Base-by-base conservation (phyloP, 2,888 invertebrate species). In the Apamea epomidion region DNA sequence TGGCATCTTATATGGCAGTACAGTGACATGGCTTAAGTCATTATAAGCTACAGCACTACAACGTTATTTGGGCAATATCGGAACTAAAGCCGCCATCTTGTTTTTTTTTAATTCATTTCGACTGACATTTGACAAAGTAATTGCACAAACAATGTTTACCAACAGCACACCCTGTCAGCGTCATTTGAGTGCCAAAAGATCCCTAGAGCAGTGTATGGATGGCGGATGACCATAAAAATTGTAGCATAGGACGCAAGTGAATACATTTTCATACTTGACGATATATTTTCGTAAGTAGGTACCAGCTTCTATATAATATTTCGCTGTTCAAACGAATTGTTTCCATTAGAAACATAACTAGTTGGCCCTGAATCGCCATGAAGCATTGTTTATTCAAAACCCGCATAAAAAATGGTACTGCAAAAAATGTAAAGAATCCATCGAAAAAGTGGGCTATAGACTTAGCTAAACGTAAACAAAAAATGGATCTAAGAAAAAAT, bases 341-440 rank as follows among this genome's bases (percentile, higher is more conserved):
- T 81, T 0, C 18, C 25, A 73, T 65, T 84, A 51, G 18, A 32
- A 60, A 67, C 29, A 69, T 29, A 72, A 62, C 64, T 65, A 21
- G 70, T 54, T 79, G 70, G 3, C 81, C 79, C 65, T 65, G 79
- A 81, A 84, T 64, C 12, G 18, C 51, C 25, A 25, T 64, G 37
- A 70, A 78, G 21, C 7, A 69, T 58, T 65, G 58, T 81, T 83
- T 70, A 84, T 77, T 70, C n/a, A 65, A 83, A 77, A 70, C 37
- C 62, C 29, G 68, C 42, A 71, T 54, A 29, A 71, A 82, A 51
- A 60, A 37, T 32, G 14, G 18, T 37, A 16, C 37, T 4, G 32
- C 65, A 84, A 84, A 79, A 83, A 71, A 67, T 25, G 1, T 8
- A 16, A 12, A 60, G n/a, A 65, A 51, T 62, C 12, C 25, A 67